A percentile compares a stretch with the other conserved stretches of the same genome.
Conservation (phyloP, 2,888 invertebrate species). For the Trachelus stipa region DNA sequence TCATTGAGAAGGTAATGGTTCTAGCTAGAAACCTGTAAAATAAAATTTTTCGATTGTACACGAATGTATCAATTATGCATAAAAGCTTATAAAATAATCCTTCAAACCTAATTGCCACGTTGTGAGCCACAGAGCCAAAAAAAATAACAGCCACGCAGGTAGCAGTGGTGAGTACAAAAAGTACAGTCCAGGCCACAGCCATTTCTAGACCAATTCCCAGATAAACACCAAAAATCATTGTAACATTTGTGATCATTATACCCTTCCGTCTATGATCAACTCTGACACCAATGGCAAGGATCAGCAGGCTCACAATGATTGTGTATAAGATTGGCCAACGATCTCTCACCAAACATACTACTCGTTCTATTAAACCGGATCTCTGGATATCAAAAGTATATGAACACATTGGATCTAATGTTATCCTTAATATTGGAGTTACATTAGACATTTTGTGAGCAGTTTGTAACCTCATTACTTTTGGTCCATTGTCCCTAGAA, state of each 20-base stretch:
- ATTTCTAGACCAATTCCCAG: slow-evolving; percentile 49
- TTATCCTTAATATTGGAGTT: slow-evolving; percentile 68
- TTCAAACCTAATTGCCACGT: slow-evolving; percentile 73
- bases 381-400: slow-evolving; percentile 69
- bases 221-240: slow-evolving; percentile 36
- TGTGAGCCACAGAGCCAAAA: slow-evolving; percentile 78
- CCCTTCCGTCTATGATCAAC: slow-evolving; percentile 39
- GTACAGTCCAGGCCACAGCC: slow-evolving; percentile 52
- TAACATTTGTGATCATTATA: slow-evolving; percentile 40
- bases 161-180: slow-evolving; percentile 69
- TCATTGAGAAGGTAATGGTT: slow-evolving; percentile 65
- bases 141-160: slow-evolving; percentile 73
- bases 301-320: slow-evolving; percentile 72
- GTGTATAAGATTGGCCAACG: slow-evolving; percentile 71
- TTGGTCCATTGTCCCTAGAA: slow-evolving; percentile 22
- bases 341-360: slow-evolving; percentile 53
- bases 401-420: slow-evolving; percentile 79
- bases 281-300: slow-evolving; percentile 53
- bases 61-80: background rate
- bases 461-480: slow-evolving; percentile 72
- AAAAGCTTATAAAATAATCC: background rate
- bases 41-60: slow-evolving; percentile 2
- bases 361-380: slow-evolving; percentile 59
- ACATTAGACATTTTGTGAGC: slow-evolving; percentile 35
- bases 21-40: slow-evolving; percentile 67